Evolutionary conservation across 2,888 invertebrate genomes (phyloP), one percentile per base, ranked within the genome.

Genomic region (Caenorhabditis sulstoni): DNA sequence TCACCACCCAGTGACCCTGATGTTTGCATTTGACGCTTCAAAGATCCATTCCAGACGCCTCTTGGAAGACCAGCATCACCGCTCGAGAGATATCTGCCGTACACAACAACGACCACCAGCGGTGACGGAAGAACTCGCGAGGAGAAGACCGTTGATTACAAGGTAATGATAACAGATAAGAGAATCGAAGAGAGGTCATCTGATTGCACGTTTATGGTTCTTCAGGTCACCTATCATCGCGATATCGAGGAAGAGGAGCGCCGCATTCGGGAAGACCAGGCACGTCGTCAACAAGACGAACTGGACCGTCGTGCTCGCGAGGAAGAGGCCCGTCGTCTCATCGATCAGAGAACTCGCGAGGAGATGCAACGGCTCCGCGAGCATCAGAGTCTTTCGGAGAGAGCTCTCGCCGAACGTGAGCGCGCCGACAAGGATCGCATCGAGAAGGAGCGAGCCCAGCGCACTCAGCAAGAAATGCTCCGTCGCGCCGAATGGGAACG

Each of bases 181-280:
- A 14, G 62, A 67, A n/a, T n/a, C n/a, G 29, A 64, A 65, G 52
- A 47, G 14, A 9, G 16, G 14, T 58, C 23, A 37, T 20, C 57
- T 41, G 14, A 47, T 22, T 11, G 18, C 37, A 29, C 7, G n/a
- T 29, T 29, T 5, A 29, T 29, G 29, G 29, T 53, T 53, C 8
- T 67, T 73, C 55, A 79, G 74, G 67, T 75, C 59, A 83, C 81
- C 11, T 78, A 80, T 73, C 81, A 83, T 47, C 81, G 85, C 8
- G 84, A 86, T 58, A 80, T 88, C 55, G 89, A 89, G 68, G 89
- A 89, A 62, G 88, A 89, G 65, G 89, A 89, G 50, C 79, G 89
- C 14, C 71, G 89, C 8, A 83, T 90, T 23, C 76, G 84, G 39
- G 89, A 89, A 41, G 85, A 83, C 29, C 87, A 88, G 47, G 84